Conservation (phyloP, 2,797 vertebrate species). For the Acanthopagrus latus region DNA sequence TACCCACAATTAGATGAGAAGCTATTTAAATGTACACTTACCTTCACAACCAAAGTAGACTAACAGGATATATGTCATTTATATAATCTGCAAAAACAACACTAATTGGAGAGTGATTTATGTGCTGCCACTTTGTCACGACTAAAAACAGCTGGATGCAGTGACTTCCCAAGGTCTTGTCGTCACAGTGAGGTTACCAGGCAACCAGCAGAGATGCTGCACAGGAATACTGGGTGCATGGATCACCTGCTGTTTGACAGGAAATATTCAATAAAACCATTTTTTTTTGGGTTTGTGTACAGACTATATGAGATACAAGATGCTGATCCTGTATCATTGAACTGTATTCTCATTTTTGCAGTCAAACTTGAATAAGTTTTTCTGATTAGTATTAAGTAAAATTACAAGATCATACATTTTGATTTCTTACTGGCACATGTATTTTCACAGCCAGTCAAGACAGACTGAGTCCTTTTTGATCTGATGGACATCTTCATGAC, state of each 20-base stretch:
- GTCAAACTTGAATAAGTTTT: too few species aligned
- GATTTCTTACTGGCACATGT: too few species aligned
- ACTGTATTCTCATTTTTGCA: too few species aligned
- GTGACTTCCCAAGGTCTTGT: background rate
- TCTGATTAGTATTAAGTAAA: too few species aligned
- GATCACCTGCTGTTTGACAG: background rate
- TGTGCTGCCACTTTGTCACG: background rate
- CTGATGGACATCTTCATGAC: too few species aligned
- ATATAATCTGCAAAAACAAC: background rate
- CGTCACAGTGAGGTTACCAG: background rate
- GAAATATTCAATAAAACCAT: too few species aligned
- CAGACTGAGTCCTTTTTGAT: too few species aligned
- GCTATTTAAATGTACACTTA: background rate
- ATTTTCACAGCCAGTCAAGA: too few species aligned
- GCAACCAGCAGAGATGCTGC: background rate
- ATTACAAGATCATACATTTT: too few species aligned
- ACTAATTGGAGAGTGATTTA: background rate
- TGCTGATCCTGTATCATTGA: too few species aligned
- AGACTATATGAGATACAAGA: too few species aligned
- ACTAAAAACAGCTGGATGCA: background rate
- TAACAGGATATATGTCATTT: background rate
- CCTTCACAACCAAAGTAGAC: background rate
- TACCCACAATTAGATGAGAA: background rate
- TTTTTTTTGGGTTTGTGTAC: background rate
- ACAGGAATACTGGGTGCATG: background rate